Evolutionary conservation across 2,888 invertebrate species (phyloP).

Genomic region (Leptura quadrifasciata): DNA sequence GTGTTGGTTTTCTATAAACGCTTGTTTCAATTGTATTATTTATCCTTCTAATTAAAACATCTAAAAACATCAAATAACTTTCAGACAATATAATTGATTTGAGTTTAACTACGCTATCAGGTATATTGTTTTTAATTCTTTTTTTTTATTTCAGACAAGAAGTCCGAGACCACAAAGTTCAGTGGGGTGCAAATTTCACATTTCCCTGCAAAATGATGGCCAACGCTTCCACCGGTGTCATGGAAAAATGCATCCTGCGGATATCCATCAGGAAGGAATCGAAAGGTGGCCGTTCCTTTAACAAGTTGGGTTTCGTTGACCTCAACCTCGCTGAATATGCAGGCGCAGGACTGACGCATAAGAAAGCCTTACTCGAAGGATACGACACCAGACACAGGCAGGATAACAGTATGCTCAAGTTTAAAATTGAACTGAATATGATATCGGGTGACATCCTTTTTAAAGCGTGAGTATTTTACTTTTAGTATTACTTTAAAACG

Average conservation of each 20-base stretch:
- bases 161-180: slow-evolving; percentile 94
- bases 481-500: not conserved
- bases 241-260: slow-evolving; percentile 94
- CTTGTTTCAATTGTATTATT: too few relatives aligned
- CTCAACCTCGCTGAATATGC: slow-evolving; percentile 98
- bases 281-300: slow-evolving; percentile 90
- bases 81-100: too few relatives aligned
- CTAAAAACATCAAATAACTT: too few relatives aligned
- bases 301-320: slow-evolving; percentile 98
- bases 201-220: slow-evolving; percentile 98
- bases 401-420: slow-evolving; percentile 96
- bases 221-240: slow-evolving; percentile 94
- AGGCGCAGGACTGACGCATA: slow-evolving; percentile 90
- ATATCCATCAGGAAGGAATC: slow-evolving; percentile 96
- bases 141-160: slow-evolving; percentile 83
- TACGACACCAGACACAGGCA: slow-evolving; percentile 94
- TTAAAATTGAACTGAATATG: slow-evolving; percentile 95
- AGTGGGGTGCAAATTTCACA: slow-evolving; percentile 93
- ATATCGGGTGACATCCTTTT: slow-evolving; percentile 97
- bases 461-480: slow-evolving; percentile 89
- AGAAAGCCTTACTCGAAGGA: slow-evolving; percentile 94
- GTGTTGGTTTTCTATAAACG: too few relatives aligned
- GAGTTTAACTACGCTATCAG: too few relatives aligned
- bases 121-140: not conserved
- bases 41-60: too few relatives aligned